Evolutionary conservation across 2,797 vertebrate genomes (phyloP).

Genomic region (Valencia hispanica): DNA sequence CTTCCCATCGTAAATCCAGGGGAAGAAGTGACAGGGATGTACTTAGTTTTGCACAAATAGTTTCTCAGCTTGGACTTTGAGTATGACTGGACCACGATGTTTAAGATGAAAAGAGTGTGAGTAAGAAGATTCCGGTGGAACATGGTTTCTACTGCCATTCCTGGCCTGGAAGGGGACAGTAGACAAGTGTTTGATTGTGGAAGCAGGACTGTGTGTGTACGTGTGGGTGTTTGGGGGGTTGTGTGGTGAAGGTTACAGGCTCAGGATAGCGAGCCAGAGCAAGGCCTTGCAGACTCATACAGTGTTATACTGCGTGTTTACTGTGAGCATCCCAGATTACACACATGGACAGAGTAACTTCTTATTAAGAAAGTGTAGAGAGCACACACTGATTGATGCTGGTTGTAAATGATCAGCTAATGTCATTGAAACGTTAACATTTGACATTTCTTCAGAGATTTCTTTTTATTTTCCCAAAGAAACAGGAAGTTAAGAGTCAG

Average conservation of each 20-base stretch:
- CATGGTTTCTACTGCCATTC: conserved; percentile 65
- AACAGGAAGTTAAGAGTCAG: background rate
- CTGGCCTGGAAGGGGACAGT: conserved; percentile 48
- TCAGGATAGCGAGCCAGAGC: conserved; percentile 23
- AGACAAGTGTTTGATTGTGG: conserved; percentile 66
- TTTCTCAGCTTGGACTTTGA: too few species aligned
- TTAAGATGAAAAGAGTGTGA: conserved; percentile 29
- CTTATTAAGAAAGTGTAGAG: conserved; percentile 36
- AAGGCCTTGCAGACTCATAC: conserved; percentile 28
- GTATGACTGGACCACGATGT: background rate
- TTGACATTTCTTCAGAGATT: too few species aligned
- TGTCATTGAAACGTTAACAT: too few species aligned
- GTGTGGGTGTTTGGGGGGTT: background rate
- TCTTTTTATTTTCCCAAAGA: background rate
- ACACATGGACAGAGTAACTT: conserved; percentile 25
- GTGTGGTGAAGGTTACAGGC: conserved; percentile 26
- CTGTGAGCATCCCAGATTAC: conserved; percentile 46
- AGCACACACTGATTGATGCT: too few species aligned
- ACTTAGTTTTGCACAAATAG: too few species aligned
- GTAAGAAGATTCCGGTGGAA: conserved; percentile 56
- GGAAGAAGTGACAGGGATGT: too few species aligned
- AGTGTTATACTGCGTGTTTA: conserved; percentile 48
- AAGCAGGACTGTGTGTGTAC: conserved; percentile 18
- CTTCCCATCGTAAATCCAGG: too few species aligned
- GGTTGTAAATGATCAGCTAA: background rate